Conservation (phyloP, 2,888 invertebrate species). For the Panorpa germanica region DNA sequence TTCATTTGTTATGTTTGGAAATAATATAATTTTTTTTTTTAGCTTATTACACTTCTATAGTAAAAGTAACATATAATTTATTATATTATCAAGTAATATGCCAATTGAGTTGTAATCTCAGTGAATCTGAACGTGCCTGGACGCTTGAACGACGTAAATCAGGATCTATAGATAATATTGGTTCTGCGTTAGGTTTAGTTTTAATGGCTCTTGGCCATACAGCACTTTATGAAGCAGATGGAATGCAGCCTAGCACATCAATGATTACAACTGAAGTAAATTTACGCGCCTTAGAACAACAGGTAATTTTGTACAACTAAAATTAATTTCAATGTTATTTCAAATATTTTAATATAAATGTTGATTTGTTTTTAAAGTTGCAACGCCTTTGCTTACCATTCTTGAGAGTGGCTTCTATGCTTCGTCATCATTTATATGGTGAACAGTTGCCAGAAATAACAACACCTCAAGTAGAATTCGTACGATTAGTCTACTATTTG, state of each 20-base stretch:
- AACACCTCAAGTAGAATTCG: constrained; percentile 51
- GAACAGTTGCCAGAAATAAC: constrained; percentile 50
- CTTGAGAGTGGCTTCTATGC: constrained; percentile 61
- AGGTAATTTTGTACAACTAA: constrained; percentile 12
- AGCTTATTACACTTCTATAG: constrained; percentile 80
- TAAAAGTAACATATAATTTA: constrained; percentile 74
- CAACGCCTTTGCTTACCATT: constrained; percentile 70
- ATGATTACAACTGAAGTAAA: constrained; percentile 1
- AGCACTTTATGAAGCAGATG: constrained; percentile 13
- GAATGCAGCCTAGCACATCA: constrained; percentile 14
- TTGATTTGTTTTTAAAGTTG: too few relatives aligned
- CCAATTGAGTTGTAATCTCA: constrained; percentile 51
- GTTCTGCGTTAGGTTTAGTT: constrained; percentile 18
- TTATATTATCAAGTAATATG: constrained; percentile 77
- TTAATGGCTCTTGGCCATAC: constrained; percentile 19
- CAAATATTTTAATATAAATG: too few relatives aligned
- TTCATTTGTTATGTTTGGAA: not conserved
- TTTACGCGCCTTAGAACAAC: not conserved
- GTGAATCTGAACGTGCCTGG: constrained; percentile 39
- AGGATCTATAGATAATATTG: constrained; percentile 10
- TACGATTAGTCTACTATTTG: constrained; percentile 55
- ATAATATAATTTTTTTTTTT: constrained; percentile 17
- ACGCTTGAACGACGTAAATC: constrained; percentile 21
- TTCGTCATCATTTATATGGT: constrained; percentile 69
- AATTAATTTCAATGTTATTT: too few relatives aligned